Conservation (phyloP, 2,797 vertebrate genomes). For the Acanthopagrus latus region DNA sequence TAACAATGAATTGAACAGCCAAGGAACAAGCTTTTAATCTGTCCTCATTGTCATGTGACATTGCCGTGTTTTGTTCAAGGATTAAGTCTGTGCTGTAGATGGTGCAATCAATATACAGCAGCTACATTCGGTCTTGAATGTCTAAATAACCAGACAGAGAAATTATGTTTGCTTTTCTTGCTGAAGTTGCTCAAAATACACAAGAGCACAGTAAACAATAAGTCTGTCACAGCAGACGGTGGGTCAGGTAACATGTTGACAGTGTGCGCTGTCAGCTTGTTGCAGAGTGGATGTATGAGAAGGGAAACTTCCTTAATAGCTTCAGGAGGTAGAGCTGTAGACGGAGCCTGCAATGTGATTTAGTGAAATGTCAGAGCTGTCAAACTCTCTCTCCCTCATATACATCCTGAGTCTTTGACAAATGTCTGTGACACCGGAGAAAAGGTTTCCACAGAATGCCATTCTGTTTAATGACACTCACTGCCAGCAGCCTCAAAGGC, state of each 20-base stretch:
- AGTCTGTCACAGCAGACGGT: slow-evolving; percentile 56
- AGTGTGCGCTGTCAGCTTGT: slow-evolving; percentile 71
- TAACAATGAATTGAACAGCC: neutral
- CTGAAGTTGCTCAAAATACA: slow-evolving; percentile 17
- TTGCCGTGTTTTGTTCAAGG: slow-evolving; percentile 11
- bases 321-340: slow-evolving; percentile 59
- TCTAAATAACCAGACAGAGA: slow-evolving; percentile 2
- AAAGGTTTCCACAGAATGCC: slow-evolving; percentile 75
- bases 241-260: slow-evolving; percentile 68
- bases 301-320: slow-evolving; percentile 68
- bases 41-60: slow-evolving; percentile 13
- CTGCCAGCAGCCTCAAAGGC: slow-evolving; percentile 49
- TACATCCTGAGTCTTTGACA: slow-evolving; percentile 71
- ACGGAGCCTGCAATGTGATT: slow-evolving; percentile 64
- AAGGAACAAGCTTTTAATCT: slow-evolving; percentile 7
- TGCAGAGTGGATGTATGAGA: slow-evolving; percentile 65
- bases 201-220: slow-evolving; percentile 44
- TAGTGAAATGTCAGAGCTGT: slow-evolving; percentile 80
- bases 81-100: neutral
- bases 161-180: slow-evolving; percentile 6
- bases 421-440: slow-evolving; percentile 72
- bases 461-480: slow-evolving; percentile 72
- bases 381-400: slow-evolving; percentile 68
- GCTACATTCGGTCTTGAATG: neutral
- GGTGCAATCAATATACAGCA: neutral